Conservation (phyloP, 2,888 invertebrate genomes). For the Rotaria sp. region DNA sequence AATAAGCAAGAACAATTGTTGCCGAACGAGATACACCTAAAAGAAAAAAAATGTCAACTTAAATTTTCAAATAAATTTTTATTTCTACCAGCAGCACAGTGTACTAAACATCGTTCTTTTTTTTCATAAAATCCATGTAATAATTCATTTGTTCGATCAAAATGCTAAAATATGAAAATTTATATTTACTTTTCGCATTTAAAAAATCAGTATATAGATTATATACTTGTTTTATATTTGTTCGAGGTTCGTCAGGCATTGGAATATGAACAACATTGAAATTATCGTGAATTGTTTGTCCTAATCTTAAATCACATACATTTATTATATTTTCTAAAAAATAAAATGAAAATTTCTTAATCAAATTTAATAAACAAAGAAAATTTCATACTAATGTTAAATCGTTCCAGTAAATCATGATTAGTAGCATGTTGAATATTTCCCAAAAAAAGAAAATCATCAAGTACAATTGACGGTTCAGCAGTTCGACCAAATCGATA, state of each 20-base stretch:
- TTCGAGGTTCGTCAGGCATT: background rate
- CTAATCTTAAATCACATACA: background rate
- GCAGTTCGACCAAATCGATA: background rate
- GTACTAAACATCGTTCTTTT: constrained; percentile 14
- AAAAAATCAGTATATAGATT: too few relatives aligned
- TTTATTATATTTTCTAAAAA: background rate
- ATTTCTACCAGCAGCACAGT: constrained; percentile 11
- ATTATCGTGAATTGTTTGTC: background rate
- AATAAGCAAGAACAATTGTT: constrained; percentile 25
- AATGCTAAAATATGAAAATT: background rate
- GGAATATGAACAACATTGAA: constrained; percentile 12
- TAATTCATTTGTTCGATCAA: constrained; percentile 13
- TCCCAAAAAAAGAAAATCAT: constrained; percentile 4
- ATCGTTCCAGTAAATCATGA: background rate
- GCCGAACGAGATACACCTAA: background rate
- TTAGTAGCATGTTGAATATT: background rate
- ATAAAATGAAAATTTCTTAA: too few relatives aligned
- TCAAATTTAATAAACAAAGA: background rate
- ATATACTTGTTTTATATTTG: background rate
- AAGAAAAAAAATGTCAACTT: background rate
- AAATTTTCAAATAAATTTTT: background rate
- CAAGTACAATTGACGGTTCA: background rate
- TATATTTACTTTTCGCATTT: background rate
- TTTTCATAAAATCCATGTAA: background rate
- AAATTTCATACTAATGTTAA: background rate